Percentiles rank a stretch among this genome's conserved stretches.
These are phyloP conservation scores for Anarsia innoxiella DNA, from an alignment of 2,888 invertebrate genomes.

Conservation along the genomic window DNA sequence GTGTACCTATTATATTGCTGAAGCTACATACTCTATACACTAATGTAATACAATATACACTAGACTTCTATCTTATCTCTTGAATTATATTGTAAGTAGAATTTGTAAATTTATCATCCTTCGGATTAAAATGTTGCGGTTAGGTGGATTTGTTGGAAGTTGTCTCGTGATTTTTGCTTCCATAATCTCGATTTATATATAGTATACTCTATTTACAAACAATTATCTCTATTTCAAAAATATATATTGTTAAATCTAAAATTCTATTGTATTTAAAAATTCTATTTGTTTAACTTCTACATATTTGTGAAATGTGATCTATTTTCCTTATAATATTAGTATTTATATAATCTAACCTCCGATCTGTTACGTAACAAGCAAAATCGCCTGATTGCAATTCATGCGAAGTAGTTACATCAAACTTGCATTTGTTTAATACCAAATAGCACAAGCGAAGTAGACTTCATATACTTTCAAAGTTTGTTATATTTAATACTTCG, in stretches of 20 bases:
- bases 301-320: too few relatives aligned
- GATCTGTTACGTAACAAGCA: too few relatives aligned
- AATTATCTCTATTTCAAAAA: neutral
- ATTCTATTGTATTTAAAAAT: too few relatives aligned
- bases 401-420: slow-evolving; percentile 46
- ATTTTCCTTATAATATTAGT: too few relatives aligned
- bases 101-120: slow-evolving; percentile 65
- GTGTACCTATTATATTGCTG: slow-evolving; percentile 38
- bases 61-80: slow-evolving; percentile 69
- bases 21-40: slow-evolving; percentile 41
- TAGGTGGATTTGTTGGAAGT: slow-evolving; percentile 15
- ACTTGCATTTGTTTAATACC: slow-evolving; percentile 68
- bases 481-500: slow-evolving; percentile 38
- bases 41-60: slow-evolving; percentile 52
- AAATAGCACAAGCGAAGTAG: slow-evolving; percentile 66
- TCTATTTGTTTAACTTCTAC: too few relatives aligned
- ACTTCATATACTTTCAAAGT: slow-evolving; percentile 46
- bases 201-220: neutral
- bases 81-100: slow-evolving; percentile 55
- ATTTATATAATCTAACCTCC: too few relatives aligned
- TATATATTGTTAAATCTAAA: too few relatives aligned
- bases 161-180: slow-evolving; percentile 8
- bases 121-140: slow-evolving; percentile 37
- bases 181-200: slow-evolving; percentile 5
- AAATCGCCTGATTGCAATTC: slow-evolving; percentile 10